These are phyloP conservation scores for Protomyctophum bolini DNA, from an alignment of 2,113 vertebrate species.

Conservation along the genomic window DNA sequence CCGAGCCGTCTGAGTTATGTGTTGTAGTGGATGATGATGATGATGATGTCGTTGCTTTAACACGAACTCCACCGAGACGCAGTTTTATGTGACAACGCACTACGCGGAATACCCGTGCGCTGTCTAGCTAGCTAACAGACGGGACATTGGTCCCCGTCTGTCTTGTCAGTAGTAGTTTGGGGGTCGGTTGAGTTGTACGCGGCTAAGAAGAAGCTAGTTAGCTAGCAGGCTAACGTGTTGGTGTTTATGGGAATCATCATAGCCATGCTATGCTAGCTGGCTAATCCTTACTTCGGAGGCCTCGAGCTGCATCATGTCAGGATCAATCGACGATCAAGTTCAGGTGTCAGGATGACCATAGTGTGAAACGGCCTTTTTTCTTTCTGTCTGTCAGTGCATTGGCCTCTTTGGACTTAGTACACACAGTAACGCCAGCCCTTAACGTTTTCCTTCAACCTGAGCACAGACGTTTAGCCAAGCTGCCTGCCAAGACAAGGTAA, in stretches of 20 bases:
- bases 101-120: not conserved
- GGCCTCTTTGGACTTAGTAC: too few relatives aligned
- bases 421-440: conserved; percentile 1
- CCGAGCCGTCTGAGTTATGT: not conserved
- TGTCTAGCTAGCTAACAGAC: not conserved
- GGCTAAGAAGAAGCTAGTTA: conserved; percentile 7
- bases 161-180: not conserved
- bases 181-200: conserved; percentile 7
- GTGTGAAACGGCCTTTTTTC: conserved; percentile 5
- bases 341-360: conserved; percentile 32
- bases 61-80: not conserved
- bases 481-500: conserved; percentile 8
- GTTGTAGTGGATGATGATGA: not conserved
- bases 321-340: conserved; percentile 42
- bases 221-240: conserved; percentile 43
- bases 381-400: not conserved
- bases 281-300: conserved; percentile 64
- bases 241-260: too few relatives aligned
- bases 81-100: conserved; percentile 40
- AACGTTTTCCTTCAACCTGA: not conserved
- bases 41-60: not conserved
- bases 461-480: too few relatives aligned
- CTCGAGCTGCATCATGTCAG: conserved; percentile 64
- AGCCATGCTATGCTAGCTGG: conserved; percentile 41
- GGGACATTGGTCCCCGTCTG: too few relatives aligned